Percentiles rank a stretch among this genome's conserved stretches.
These are phyloP conservation scores for Sphenopsis melanotis DNA, from an alignment of 2,797 vertebrate genomes.

Conservation along the genomic window DNA sequence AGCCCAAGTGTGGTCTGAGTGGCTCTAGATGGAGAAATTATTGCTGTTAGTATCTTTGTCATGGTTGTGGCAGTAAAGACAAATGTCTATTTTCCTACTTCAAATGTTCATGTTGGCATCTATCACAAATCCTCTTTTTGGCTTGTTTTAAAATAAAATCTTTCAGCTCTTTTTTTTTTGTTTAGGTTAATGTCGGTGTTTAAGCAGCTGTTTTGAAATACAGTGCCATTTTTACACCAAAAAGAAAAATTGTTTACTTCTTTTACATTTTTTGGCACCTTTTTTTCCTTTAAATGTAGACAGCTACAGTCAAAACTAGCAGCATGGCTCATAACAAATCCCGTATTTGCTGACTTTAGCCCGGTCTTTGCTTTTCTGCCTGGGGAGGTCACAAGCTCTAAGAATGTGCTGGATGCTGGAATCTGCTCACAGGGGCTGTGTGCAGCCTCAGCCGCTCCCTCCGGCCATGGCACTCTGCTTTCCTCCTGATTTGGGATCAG, in stretches of 20 bases:
- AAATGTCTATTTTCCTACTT: not conserved
- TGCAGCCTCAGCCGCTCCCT: not conserved
- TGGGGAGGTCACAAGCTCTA: not conserved
- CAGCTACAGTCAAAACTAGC: not conserved
- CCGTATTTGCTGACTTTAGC: not conserved
- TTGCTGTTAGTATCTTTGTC: not conserved
- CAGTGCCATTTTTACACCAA: conserved; percentile 25
- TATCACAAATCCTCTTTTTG: not conserved
- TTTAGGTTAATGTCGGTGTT: not conserved
- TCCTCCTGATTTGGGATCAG: accelerated
- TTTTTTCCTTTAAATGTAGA: not conserved
- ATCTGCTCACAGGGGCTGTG: not conserved
- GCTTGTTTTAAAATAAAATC: conserved; percentile 29
- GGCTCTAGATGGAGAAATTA: not conserved
- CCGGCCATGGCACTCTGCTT: not conserved
- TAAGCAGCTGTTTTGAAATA: conserved; percentile 47
- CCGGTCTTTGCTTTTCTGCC: not conserved
- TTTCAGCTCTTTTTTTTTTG: not conserved
- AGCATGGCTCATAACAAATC: not conserved
- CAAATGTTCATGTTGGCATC: not conserved
- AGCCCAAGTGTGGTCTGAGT: not conserved
- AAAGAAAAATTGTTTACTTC: conserved; percentile 50
- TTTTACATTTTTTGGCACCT: conserved; percentile 38
- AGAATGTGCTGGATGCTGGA: not conserved
- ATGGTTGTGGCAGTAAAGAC: not conserved